Conservation (phyloP, 92 coral and sea anemone species). For the Bergia sp. region DNA sequence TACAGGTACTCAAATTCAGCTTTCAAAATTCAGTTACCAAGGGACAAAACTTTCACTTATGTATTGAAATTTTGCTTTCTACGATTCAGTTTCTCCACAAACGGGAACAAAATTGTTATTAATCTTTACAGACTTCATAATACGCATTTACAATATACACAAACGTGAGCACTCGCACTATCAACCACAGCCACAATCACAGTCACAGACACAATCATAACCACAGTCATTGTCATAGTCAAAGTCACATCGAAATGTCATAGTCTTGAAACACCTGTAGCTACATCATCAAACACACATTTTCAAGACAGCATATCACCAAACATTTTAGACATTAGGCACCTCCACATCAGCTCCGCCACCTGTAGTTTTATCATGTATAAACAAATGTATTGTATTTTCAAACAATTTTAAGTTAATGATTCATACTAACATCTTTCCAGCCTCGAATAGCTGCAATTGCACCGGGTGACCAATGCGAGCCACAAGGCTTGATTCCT, state of each 20-base stretch:
- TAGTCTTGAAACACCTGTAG: neutral
- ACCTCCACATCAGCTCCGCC: neutral
- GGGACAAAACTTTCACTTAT: no score
- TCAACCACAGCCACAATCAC: neutral
- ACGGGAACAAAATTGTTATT: no score
- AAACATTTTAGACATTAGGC: neutral
- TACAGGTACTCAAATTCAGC: no score
- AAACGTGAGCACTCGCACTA: neutral
- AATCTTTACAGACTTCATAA: no score
- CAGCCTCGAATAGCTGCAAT: neutral
- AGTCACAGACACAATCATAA: neutral
- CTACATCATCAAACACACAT: no score
- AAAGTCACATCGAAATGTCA: neutral
- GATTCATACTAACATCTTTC: neutral
- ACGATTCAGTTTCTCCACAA: neutral
- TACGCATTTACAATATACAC: no score
- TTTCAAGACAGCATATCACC: no score
- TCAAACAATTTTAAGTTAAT: neutral
- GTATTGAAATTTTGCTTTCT: neutral
- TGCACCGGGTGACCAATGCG: neutral
- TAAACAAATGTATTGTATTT: neutral
- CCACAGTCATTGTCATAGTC: neutral
- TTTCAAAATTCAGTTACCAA: no score
- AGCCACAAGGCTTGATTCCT: slow-evolving; percentile 8
- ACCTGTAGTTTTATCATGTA: neutral